Evolutionary conservation across 1,140 invertebrate species (phyloP).

Genomic region (Leptinotarsa defecta): DNA sequence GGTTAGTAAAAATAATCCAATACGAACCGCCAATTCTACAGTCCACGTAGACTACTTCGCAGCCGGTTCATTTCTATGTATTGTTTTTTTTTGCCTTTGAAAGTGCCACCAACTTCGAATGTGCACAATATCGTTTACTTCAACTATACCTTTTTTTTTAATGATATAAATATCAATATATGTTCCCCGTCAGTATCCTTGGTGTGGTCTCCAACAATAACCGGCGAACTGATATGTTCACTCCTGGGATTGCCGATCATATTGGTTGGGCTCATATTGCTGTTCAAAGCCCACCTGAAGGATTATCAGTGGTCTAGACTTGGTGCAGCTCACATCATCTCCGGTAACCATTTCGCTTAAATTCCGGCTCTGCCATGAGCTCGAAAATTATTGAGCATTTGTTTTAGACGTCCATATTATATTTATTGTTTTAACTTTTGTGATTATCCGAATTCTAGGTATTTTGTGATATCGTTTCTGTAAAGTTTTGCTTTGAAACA

Average conservation of each 20-base stretch:
- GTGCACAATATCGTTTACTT: no score
- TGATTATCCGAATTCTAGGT: no score
- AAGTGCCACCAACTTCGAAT: no score
- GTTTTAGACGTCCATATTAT: not conserved
- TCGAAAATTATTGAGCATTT: not conserved
- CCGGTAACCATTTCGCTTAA: conserved; percentile 20
- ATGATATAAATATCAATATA: no score
- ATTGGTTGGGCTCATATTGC: conserved; percentile 60
- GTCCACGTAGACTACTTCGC: no score
- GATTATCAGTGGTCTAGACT: conserved; percentile 47
- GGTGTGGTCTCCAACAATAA: conserved; percentile 61
- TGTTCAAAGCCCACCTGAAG: conserved; percentile 61
- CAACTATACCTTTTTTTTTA: no score
- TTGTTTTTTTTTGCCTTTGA: no score
- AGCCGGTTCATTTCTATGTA: no score
- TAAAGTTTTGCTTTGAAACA: no score
- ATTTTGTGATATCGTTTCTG: no score
- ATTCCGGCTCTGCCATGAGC: not conserved
- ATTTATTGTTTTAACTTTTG: not conserved
- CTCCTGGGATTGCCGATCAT: conserved; percentile 64
- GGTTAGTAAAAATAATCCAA: no score
- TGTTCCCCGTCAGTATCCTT: conserved; percentile 40
- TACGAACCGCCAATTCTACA: no score
- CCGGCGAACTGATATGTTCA: conserved; percentile 65
- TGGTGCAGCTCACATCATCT: not conserved